Conservation (phyloP, 2,888 invertebrate species). For the Protonemura montana region DNA sequence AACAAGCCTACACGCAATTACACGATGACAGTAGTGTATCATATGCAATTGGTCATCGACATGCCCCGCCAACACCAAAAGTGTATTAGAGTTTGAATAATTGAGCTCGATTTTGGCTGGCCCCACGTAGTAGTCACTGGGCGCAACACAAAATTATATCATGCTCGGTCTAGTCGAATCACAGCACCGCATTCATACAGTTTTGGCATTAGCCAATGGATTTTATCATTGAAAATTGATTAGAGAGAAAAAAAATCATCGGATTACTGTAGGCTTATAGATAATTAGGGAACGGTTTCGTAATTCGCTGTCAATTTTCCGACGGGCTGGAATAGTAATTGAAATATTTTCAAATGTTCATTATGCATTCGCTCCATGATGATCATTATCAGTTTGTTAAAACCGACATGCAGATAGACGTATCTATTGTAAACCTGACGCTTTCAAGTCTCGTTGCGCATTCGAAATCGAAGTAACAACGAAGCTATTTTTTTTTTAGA, state of each 20-base stretch:
- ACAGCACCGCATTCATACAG: not conserved
- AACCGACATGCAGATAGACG: not conserved
- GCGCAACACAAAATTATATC: not conserved
- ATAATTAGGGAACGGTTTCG: not conserved
- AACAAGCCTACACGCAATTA: not conserved
- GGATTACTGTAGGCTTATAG: not conserved
- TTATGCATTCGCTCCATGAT: not conserved
- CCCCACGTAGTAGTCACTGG: not conserved
- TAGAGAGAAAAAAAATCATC: not conserved
- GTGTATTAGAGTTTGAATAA: constrained; percentile 7
- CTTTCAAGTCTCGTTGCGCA: not conserved
- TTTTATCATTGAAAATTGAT: not conserved
- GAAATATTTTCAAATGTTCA: not conserved
- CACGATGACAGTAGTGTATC: not conserved
- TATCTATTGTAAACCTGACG: not conserved
- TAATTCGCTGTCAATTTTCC: not conserved
- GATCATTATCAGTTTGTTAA: not conserved
- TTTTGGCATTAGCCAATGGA: not conserved
- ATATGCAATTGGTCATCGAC: not conserved
- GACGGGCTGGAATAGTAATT: not conserved
- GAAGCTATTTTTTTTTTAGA: not conserved
- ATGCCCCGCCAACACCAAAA: not conserved
- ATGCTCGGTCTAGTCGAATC: not conserved
- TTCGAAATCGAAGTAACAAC: not conserved
- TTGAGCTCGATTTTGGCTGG: not conserved